These are phyloP conservation scores for Harpegnathos saltator DNA, from an alignment of 1,140 invertebrate species.

Conservation along the genomic window DNA sequence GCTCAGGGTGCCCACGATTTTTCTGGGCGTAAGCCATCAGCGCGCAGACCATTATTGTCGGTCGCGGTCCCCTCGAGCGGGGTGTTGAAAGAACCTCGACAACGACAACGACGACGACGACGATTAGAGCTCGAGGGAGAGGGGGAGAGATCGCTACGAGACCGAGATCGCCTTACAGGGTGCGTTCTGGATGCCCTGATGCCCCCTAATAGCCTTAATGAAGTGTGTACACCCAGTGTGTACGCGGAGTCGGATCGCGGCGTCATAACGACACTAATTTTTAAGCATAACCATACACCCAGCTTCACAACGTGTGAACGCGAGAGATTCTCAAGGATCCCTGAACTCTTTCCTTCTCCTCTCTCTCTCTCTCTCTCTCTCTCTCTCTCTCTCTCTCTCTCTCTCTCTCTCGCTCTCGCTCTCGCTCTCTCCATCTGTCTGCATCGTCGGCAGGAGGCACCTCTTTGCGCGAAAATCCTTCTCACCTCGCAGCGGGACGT, in stretches of 20 bases:
- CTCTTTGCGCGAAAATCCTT: conserved; percentile 57
- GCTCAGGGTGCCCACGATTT: conserved; percentile 63
- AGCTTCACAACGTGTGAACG: conserved; percentile 86
- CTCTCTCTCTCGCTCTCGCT: conserved; percentile 50
- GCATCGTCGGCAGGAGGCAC: conserved; percentile 20
- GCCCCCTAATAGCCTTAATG: conserved; percentile 84
- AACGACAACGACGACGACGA: not conserved
- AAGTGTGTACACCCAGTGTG: conserved; percentile 83
- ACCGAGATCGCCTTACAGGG: conserved; percentile 69
- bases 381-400: not conserved
- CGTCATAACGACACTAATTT: conserved; percentile 85
- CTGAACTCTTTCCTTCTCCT: conserved; percentile 51
- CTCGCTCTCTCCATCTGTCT: conserved; percentile 3
- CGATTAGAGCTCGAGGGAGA: too few relatives aligned
- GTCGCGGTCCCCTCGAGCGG: conserved; percentile 55
- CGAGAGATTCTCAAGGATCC: conserved; percentile 75
- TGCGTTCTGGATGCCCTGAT: conserved; percentile 78
- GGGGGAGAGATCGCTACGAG: conserved; percentile 69
- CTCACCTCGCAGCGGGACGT: conserved; percentile 33
- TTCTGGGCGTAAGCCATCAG: conserved; percentile 69
- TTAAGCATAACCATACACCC: conserved; percentile 86
- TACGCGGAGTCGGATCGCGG: conserved; percentile 73
- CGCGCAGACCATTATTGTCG: conserved; percentile 71
- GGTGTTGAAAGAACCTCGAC: conserved; percentile 69
- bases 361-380: conserved; percentile 57